These are phyloP conservation scores for Stegastes partitus DNA, from an alignment of 2,113 vertebrate species.

Conservation along the genomic window DNA sequence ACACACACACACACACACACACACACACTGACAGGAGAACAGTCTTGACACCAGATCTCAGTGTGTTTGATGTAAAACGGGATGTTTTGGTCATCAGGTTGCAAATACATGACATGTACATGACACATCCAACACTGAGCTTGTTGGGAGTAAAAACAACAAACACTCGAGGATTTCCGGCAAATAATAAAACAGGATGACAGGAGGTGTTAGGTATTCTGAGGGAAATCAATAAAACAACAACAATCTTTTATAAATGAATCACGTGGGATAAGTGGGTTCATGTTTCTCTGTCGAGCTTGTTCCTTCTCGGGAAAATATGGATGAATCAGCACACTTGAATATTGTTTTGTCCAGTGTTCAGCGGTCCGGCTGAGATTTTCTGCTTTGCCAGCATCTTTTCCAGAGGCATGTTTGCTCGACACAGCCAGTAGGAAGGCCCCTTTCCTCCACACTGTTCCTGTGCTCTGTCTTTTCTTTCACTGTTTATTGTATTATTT, in stretches of 20 bases:
- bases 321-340: not conserved
- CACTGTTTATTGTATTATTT: not conserved
- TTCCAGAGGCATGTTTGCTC: conserved; percentile 4
- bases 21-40: not conserved
- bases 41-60: not conserved
- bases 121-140: not conserved
- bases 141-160: not conserved
- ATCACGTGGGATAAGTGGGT: not conserved
- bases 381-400: conserved; percentile 57
- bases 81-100: not conserved
- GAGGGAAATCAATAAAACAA: not conserved
- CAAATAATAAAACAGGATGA: not conserved
- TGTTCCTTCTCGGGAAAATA: not conserved
- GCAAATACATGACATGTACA: not conserved
- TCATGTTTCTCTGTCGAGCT: not conserved
- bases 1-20: not conserved
- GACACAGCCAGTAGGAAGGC: conserved; percentile 5
- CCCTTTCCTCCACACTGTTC: conserved; percentile 51
- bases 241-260: not conserved
- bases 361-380: not conserved
- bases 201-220: not conserved
- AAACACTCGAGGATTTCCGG: conserved; percentile 34
- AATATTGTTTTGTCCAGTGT: not conserved
- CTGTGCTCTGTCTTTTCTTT: not conserved
- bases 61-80: not conserved